phyloP scores from a whole-genome alignment of 1,140 invertebrate genomes.

The Mactra quadrangularis region DNA sequence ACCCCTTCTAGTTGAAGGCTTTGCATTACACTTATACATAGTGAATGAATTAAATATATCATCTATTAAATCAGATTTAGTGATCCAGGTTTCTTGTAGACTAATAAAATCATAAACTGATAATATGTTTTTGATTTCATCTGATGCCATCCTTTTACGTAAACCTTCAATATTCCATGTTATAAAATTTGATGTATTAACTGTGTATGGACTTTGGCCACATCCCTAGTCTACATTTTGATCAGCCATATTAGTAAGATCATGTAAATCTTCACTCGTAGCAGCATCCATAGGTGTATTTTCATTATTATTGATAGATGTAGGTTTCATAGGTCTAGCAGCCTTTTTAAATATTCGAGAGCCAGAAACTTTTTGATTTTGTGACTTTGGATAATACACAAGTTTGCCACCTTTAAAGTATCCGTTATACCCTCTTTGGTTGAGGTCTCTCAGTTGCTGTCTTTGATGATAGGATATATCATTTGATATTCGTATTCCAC shows the following conservation, averaged over 20 bases:
- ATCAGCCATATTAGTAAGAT: not conserved
- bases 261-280: not conserved
- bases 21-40: not conserved
- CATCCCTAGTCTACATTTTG: not conserved
- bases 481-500: not conserved
- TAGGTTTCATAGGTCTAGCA: not conserved
- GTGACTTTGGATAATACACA: no score
- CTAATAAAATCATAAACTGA: not conserved
- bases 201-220: not conserved
- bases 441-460: not conserved
- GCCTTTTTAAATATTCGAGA: no score
- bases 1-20: not conserved
- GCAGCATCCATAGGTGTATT: not conserved
- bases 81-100: not conserved
- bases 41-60: not conserved
- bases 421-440: not conserved
- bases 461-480: not conserved
- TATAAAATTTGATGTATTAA: not conserved
- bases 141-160: not conserved
- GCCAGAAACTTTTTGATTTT: not conserved
- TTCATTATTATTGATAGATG: not conserved
- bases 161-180: conserved; percentile 8
- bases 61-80: not conserved
- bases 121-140: not conserved
- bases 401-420: not conserved